Evolutionary conservation across 2,797 vertebrate species (phyloP), one percentile per base, ranked within the genome.

Genomic region (Eptatretus atami): DNA sequence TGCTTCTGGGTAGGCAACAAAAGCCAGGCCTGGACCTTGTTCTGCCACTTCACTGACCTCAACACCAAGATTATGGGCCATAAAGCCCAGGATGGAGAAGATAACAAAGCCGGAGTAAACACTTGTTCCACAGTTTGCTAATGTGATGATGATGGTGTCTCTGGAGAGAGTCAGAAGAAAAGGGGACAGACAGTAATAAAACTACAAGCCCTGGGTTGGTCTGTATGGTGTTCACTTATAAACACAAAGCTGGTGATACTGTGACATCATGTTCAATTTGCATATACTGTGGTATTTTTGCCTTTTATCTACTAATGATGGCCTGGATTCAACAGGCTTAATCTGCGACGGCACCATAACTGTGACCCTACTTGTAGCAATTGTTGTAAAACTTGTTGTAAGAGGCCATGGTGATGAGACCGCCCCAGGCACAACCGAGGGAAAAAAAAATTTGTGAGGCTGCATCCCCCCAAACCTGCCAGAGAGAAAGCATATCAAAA

Each of bases 361-460:
- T 44, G 31, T 44, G 31, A 44, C 13, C 65, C 19, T 70, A 96
- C 92, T 88, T 82, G 75, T 84, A 98, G 68, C 92, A 96, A 74
- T 98, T 98, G 75, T 98, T 98, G 77, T 96, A 82, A 72, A 98
- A 98, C 71, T 95, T 98, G 77, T 93, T 98, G 70, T 98, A 98
- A 64, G 92, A 98, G 1, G 92, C 92, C 90, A 98, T 98, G 57
- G 92, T 96, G 70, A 98, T 90, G 65, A 98, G 88, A 3, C 92
- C 88, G 0, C 92, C 92, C 90, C 90, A 96, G 4, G 90, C 92
- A 52, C 90, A 96, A 68, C 92, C 90, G 72, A 98, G 74, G 0
- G 92, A 96, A 72, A 95, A 98, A 75, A 96, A 98, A 74, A 98
- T 98, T 78, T 98, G 92, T 0, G 92, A 98, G 15, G 92, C 92